Conservation (phyloP, 2,113 vertebrate genomes). For the Hipposideros armiger region DNA sequence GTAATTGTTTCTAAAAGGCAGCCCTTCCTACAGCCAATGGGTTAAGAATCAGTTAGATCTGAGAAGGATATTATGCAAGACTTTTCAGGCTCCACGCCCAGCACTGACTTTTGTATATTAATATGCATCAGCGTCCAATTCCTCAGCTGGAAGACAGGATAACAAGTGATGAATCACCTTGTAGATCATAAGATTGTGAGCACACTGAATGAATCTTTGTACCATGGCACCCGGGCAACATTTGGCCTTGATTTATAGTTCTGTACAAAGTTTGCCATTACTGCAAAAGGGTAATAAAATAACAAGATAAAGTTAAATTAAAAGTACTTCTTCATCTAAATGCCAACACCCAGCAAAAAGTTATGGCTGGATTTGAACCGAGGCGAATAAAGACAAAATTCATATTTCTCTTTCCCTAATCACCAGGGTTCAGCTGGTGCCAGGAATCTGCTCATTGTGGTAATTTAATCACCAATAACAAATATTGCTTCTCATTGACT, state of each 20-base stretch:
- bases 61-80: background rate
- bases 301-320: slow-evolving; percentile 51
- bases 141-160: background rate
- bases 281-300: slow-evolving; percentile 64
- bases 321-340: slow-evolving; percentile 59
- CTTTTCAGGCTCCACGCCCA: background rate
- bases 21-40: background rate
- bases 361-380: slow-evolving; percentile 11
- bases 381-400: background rate
- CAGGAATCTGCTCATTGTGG: background rate
- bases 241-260: slow-evolving; percentile 69
- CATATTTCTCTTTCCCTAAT: background rate
- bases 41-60: background rate
- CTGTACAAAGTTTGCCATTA: slow-evolving; percentile 7
- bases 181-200: background rate
- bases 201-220: slow-evolving; percentile 39
- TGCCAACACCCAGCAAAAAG: slow-evolving; percentile 2
- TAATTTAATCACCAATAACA: slow-evolving; percentile 42
- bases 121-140: background rate
- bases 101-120: background rate
- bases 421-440: background rate
- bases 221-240: background rate
- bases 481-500: slow-evolving; percentile 24
- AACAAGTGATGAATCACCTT: slow-evolving; percentile 37
- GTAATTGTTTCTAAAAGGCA: slow-evolving; percentile 41